Percentiles rank a stretch among this genome's conserved stretches.
Evolutionary conservation across 2,888 invertebrate genomes (phyloP).

Genomic region (Pomacea canaliculata): DNA sequence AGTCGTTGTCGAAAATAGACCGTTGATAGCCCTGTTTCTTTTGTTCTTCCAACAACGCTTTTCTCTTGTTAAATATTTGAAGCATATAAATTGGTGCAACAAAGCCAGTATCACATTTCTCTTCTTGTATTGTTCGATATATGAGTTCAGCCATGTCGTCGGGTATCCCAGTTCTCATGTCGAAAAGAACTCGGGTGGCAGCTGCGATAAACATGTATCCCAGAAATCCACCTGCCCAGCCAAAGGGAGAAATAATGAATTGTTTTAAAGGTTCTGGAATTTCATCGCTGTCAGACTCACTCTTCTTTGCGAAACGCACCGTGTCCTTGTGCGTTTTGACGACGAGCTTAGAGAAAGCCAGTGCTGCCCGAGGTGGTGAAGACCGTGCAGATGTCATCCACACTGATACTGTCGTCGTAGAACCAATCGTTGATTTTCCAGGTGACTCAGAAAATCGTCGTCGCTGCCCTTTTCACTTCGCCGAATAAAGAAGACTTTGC

Average conservation of each 20-base stretch:
- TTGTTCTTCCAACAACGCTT: background rate
- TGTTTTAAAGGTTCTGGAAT: background rate
- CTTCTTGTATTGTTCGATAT: conserved; percentile 5
- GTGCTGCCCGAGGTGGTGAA: conserved; percentile 11
- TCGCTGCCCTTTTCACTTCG: background rate
- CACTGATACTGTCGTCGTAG: background rate
- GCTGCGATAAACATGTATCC: conserved; percentile 6
- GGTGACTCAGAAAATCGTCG: background rate
- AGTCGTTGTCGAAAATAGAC: background rate
- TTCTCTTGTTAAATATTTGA: background rate
- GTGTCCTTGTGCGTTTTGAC: too few relatives aligned
- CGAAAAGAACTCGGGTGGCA: conserved; percentile 4
- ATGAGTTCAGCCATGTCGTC: conserved; percentile 7
- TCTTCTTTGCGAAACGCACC: too few relatives aligned
- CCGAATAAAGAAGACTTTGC: background rate
- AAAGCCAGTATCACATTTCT: background rate
- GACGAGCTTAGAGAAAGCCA: too few relatives aligned
- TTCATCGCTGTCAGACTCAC: too few relatives aligned
- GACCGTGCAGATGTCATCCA: conserved; percentile 4
- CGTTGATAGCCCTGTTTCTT: background rate
- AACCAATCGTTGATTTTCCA: background rate
- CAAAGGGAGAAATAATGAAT: conserved; percentile 17
- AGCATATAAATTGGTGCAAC: background rate
- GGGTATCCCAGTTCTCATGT: conserved; percentile 3
- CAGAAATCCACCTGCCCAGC: conserved; percentile 14